Conservation (phyloP, 1,140 invertebrate genomes). For the Diorhabda elongata region DNA sequence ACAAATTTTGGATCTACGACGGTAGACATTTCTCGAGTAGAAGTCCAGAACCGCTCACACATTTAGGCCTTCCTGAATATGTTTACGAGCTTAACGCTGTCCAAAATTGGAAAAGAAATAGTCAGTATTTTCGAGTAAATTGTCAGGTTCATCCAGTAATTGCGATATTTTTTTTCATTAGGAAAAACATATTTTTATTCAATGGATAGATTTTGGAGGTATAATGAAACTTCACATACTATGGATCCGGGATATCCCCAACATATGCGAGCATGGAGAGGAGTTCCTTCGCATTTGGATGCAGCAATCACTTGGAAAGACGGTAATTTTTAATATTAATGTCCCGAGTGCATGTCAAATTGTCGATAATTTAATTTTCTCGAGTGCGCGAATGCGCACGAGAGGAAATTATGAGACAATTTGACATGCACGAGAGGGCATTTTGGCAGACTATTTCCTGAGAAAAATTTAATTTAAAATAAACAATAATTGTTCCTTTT, state of each 20-base stretch:
- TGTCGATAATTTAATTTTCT: no score
- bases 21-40: conserved; percentile 55
- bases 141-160: background rate
- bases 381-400: no score
- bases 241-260: conserved; percentile 67
- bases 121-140: conserved; percentile 34
- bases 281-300: conserved; percentile 60
- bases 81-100: conserved; percentile 67
- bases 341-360: no score
- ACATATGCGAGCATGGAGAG: conserved; percentile 62
- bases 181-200: conserved; percentile 58
- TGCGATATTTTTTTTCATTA: conserved; percentile 18
- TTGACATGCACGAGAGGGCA: no score
- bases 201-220: conserved; percentile 64
- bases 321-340: conserved; percentile 49
- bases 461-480: no score
- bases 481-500: no score
- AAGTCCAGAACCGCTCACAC: conserved; percentile 54
- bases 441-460: no score
- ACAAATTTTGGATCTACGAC: conserved; percentile 65
- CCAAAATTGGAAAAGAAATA: conserved; percentile 58
- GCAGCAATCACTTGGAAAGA: conserved; percentile 62
- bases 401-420: no score
- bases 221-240: conserved; percentile 53
- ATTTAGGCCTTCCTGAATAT: conserved; percentile 59